Evolutionary conservation across 2,797 vertebrate species (phyloP).

Genomic region (Phaenicophaeus curvirostris): DNA sequence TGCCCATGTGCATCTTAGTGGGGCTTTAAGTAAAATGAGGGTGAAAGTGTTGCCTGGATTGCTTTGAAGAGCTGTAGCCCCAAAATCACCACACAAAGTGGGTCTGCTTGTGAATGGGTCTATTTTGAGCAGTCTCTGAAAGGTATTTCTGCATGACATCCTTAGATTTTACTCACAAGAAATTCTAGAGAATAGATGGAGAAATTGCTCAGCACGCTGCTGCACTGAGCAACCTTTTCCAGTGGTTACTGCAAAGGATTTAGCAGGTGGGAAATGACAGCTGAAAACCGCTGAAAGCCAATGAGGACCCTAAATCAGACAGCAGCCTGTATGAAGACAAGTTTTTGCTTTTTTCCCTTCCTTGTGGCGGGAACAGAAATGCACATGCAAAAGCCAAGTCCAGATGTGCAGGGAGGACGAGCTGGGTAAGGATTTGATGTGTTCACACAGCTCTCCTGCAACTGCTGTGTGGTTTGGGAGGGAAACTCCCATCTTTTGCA

Average conservation of each 20-base stretch:
- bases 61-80: background rate
- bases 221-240: background rate
- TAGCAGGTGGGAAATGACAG: background rate
- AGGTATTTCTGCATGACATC: background rate
- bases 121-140: background rate
- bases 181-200: background rate
- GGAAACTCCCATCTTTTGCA: background rate
- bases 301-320: background rate
- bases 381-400: background rate
- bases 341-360: background rate
- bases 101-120: background rate
- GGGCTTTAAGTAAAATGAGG: background rate
- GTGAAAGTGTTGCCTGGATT: background rate
- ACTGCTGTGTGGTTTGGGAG: background rate
- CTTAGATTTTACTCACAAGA: background rate
- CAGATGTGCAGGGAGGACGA: background rate
- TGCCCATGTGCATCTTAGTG: background rate
- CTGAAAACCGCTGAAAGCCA: background rate
- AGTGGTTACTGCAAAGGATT: background rate
- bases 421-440: background rate
- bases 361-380: background rate
- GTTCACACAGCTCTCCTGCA: background rate
- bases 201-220: background rate
- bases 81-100: background rate
- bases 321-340: background rate